Evolutionary conservation across 2,797 vertebrate species (phyloP).

Genomic region (Lacerta bilineata): DNA sequence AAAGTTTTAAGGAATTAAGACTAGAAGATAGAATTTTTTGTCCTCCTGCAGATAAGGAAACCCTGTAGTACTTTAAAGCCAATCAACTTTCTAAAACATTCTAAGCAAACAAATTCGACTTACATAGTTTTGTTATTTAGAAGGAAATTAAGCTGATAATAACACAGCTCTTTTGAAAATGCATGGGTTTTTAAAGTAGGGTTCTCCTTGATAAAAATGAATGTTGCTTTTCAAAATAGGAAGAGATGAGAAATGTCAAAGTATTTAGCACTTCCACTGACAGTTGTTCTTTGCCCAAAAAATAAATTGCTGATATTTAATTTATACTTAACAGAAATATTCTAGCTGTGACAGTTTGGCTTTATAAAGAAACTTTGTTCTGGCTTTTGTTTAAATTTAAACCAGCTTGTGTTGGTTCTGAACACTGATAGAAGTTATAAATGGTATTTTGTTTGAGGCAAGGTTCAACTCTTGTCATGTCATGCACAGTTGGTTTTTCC

Average conservation of each 20-base stretch:
- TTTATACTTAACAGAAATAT: not conserved
- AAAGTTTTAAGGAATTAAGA: constrained; percentile 1
- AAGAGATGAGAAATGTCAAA: not conserved
- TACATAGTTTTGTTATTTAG: not conserved
- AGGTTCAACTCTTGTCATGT: not conserved
- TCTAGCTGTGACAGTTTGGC: not conserved
- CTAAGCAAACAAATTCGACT: not conserved
- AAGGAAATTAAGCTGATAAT: not conserved
- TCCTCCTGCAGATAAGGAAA: not conserved
- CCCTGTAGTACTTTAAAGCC: not conserved
- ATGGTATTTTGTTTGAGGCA: constrained; percentile 6
- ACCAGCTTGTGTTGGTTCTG: not conserved
- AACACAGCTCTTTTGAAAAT: not conserved
- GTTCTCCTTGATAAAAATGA: not conserved
- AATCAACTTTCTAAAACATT: not conserved
- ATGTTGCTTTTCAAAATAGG: not conserved
- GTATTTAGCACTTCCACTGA: not conserved
- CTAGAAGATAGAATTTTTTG: constrained; percentile 6
- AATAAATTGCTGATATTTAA: not conserved
- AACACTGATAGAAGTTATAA: constrained; percentile 26
- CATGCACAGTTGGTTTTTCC: not conserved
- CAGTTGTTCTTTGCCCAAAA: not conserved
- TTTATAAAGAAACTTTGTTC: not conserved
- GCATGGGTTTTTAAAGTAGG: not conserved
- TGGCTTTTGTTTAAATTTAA: not conserved